These are phyloP conservation scores for Spongia lamella DNA, from an alignment of 37 sponge, comb jelly and placozoan genomes.

Conservation along the genomic window DNA sequence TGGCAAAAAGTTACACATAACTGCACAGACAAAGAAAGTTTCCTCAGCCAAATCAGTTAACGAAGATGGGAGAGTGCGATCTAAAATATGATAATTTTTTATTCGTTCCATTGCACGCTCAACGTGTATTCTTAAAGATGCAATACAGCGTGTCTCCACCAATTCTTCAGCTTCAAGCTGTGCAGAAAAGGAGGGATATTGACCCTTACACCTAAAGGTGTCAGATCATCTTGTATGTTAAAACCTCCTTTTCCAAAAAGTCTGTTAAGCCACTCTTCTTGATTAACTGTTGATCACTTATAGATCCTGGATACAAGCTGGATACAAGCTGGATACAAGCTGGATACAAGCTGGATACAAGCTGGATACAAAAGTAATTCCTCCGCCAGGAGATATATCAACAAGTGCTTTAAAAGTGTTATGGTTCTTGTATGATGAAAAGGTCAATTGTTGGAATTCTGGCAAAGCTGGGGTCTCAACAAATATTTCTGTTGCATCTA, in stretches of 20 bases:
- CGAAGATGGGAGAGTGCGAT: constrained; percentile 42
- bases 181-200: constrained; percentile 71
- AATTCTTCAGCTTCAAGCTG: constrained; percentile 40
- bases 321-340: too few relatives aligned
- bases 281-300: constrained; percentile 30
- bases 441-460: constrained; percentile 45
- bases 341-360: too few relatives aligned
- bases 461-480: constrained; percentile 43
- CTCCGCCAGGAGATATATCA: constrained; percentile 49
- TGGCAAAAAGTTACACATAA: constrained; percentile 18
- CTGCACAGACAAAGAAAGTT: constrained; percentile 52
- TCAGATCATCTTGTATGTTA: constrained; percentile 60
- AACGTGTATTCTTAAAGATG: constrained; percentile 61
- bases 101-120: constrained; percentile 25
- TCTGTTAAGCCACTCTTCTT: constrained; percentile 36
- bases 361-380: constrained; percentile 39
- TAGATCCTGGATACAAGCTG: constrained; percentile 5
- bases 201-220: constrained; percentile 32
- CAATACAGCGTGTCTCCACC: constrained; percentile 45
- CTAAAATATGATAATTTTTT: constrained; percentile 50
- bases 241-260: constrained; percentile 51
- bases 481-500: constrained; percentile 45
- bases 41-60: constrained; percentile 33
- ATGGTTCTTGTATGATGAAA: constrained; percentile 8
- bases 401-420: constrained; percentile 54